These are phyloP conservation scores for Cyanistes caeruleus DNA, from an alignment of 2,113 vertebrate genomes.

Conservation along the genomic window DNA sequence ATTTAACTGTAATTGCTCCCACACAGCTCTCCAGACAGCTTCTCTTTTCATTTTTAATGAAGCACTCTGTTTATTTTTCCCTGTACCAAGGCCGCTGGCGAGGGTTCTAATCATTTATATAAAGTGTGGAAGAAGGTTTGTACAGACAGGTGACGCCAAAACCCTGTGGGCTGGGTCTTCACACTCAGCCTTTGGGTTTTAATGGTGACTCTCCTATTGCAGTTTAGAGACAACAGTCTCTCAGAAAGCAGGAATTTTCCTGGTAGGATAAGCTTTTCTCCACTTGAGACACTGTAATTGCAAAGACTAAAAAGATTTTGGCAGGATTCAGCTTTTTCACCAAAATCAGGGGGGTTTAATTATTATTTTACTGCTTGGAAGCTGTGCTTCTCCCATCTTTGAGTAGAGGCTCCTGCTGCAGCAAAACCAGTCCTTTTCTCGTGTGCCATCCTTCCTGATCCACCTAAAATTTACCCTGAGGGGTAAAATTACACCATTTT, in stretches of 20 bases:
- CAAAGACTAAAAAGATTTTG: background rate
- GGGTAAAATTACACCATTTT: background rate
- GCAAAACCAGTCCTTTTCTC: background rate
- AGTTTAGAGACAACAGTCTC: constrained; percentile 67
- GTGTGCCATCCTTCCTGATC: background rate
- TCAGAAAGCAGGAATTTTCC: background rate
- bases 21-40: background rate
- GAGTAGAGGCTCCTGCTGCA: background rate
- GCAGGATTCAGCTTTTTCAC: background rate
- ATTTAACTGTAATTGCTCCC: constrained; percentile 28
- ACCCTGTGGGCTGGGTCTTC: constrained; percentile 38
- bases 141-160: constrained; percentile 68
- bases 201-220: constrained; percentile 13
- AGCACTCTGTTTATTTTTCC: constrained; percentile 76
- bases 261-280: background rate
- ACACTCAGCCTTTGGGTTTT: constrained; percentile 55
- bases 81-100: constrained; percentile 85
- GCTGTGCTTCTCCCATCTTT: background rate
- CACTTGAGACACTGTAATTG: background rate
- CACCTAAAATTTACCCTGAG: background rate
- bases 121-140: constrained; percentile 98
- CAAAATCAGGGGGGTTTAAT: background rate
- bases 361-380: background rate
- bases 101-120: constrained; percentile 83
- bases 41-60: constrained; percentile 74